These are phyloP conservation scores for Xestia xanthographa DNA, from an alignment of 2,888 invertebrate genomes.

Conservation along the genomic window DNA sequence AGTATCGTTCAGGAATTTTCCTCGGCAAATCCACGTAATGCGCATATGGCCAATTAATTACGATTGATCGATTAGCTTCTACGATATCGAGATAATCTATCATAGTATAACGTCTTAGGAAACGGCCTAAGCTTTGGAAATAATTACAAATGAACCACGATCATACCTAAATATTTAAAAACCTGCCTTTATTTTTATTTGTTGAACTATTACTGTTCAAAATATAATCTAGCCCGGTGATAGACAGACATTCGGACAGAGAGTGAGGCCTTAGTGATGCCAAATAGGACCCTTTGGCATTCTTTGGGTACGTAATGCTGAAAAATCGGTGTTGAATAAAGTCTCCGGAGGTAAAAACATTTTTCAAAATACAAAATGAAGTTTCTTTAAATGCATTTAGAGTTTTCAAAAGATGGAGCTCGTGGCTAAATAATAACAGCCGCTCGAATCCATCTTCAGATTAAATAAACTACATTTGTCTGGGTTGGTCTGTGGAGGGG, in stretches of 20 bases:
- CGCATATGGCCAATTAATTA: constrained; percentile 50
- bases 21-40: constrained; percentile 48
- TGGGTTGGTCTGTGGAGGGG: background rate
- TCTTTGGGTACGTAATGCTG: background rate
- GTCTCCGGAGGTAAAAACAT: background rate
- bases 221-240: background rate
- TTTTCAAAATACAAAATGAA: constrained; percentile 28
- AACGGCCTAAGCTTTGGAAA: constrained; percentile 4
- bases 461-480: background rate
- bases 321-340: background rate
- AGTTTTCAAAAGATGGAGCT: background rate
- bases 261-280: background rate
- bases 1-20: constrained; percentile 57
- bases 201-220: background rate
- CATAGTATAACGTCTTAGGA: constrained; percentile 18
- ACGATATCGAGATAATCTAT: constrained; percentile 35
- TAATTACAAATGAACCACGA: constrained; percentile 21
- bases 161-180: background rate
- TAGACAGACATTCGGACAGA: background rate
- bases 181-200: background rate
- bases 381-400: constrained; percentile 18
- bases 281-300: background rate
- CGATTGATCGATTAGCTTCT: constrained; percentile 46
- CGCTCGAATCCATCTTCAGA: background rate
- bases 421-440: background rate